phyloP scores from a whole-genome alignment of 2,888 invertebrate genomes.

The Drosophila gaucha region DNA sequence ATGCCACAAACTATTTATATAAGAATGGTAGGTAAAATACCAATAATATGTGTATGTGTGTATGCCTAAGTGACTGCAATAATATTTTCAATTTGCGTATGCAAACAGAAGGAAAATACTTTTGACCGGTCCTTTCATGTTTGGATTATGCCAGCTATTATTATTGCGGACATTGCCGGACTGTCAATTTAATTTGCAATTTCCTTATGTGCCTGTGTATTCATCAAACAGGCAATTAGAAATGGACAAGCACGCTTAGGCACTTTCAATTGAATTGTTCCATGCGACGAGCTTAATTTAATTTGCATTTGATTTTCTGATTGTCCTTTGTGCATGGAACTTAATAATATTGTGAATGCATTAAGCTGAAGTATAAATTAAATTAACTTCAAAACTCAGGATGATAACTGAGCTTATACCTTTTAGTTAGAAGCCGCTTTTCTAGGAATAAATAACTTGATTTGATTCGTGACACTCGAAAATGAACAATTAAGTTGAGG shows the following conservation, averaged over 20 bases:
- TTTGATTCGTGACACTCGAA: neutral
- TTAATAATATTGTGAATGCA: slow-evolving; percentile 7
- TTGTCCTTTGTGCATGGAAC: slow-evolving; percentile 37
- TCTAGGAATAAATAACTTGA: neutral
- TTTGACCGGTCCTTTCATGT: neutral
- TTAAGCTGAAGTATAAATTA: slow-evolving; percentile 16
- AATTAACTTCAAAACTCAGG: slow-evolving; percentile 19
- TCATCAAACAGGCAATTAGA: slow-evolving; percentile 5
- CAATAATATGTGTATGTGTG: slow-evolving; percentile 25
- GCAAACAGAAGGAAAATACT: neutral
- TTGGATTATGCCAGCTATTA: neutral
- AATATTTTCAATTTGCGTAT: slow-evolving; percentile 4
- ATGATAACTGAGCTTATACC: neutral
- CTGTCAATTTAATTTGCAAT: slow-evolving; percentile 13
- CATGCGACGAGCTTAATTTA: slow-evolving; percentile 31
- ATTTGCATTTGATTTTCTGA: slow-evolving; percentile 39
- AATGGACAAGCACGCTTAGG: neutral
- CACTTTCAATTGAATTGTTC: slow-evolving; percentile 26
- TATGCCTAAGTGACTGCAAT: slow-evolving; percentile 8
- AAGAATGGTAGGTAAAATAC: slow-evolving; percentile 25
- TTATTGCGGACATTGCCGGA: neutral
- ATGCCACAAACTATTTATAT: slow-evolving; percentile 14
- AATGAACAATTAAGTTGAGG: neutral
- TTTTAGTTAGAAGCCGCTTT: neutral
- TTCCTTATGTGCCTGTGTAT: neutral